Percentiles rank a stretch among this genome's conserved stretches.
phyloP scores from a whole-genome alignment of 2,797 vertebrate genomes.

The Chelon labrosus region DNA sequence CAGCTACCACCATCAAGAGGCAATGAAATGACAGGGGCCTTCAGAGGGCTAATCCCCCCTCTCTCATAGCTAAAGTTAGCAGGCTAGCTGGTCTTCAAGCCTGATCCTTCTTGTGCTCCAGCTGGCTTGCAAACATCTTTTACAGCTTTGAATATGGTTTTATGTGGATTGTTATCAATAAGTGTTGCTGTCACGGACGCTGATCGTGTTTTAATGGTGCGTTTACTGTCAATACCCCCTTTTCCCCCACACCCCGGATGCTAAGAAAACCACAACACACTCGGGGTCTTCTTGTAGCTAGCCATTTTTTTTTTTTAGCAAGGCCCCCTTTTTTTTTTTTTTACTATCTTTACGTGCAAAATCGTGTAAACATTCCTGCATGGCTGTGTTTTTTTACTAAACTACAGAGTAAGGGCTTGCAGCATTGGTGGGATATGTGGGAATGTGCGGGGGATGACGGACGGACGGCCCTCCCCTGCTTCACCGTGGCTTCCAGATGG shows the following conservation, averaged over 20 bases:
- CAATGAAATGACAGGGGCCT: slow-evolving; percentile 77
- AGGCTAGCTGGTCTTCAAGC: slow-evolving; percentile 56
- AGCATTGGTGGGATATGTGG: slow-evolving; percentile 20
- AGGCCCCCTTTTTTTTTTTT: background rate
- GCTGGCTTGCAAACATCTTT: slow-evolving; percentile 5
- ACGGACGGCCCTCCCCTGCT: slow-evolving; percentile 36
- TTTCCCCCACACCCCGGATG: slow-evolving; percentile 28
- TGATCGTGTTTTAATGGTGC: slow-evolving; percentile 16
- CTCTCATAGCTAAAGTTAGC: slow-evolving; percentile 75
- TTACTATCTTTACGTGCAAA: background rate
- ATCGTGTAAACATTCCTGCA: background rate
- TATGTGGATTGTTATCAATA: background rate
- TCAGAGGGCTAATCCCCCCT: slow-evolving; percentile 77
- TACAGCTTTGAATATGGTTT: background rate
- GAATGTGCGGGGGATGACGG: slow-evolving; percentile 25
- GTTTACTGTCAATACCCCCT: slow-evolving; percentile 12
- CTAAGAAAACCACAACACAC: slow-evolving; percentile 55
- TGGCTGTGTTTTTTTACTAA: background rate
- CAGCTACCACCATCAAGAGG: slow-evolving; percentile 65
- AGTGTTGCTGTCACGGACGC: background rate
- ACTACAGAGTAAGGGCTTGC: slow-evolving; percentile 3
- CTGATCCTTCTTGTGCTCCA: slow-evolving; percentile 19
- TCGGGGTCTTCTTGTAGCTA: slow-evolving; percentile 36
- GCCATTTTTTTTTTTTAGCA: slow-evolving; percentile 2
- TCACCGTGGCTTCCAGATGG: slow-evolving; percentile 20